A percentile compares a stretch with the other conserved stretches of the same genome.
phyloP scores from a whole-genome alignment of 2,113 vertebrate genomes.

The Talpa occidentalis region DNA sequence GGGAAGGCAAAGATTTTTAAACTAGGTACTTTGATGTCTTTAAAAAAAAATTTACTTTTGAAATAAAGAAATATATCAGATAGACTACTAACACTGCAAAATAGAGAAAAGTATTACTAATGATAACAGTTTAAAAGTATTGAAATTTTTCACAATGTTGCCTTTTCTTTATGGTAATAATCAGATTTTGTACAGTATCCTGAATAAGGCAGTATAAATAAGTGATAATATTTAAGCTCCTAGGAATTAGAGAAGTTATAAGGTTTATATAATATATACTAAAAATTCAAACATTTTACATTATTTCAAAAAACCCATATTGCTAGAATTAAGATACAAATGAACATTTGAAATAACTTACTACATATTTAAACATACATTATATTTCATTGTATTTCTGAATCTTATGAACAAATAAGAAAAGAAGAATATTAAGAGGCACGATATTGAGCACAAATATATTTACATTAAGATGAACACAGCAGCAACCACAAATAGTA shows the following conservation, averaged over 20 bases:
- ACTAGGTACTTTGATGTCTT: background rate
- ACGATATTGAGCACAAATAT: background rate
- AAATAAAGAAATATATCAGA: background rate
- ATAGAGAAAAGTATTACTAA: background rate
- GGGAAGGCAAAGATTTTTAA: background rate
- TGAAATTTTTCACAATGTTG: background rate
- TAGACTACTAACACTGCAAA: background rate
- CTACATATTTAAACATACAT: conserved; percentile 3
- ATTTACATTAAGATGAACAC: background rate
- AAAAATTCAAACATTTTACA: background rate
- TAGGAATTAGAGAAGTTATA: background rate
- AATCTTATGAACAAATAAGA: background rate
- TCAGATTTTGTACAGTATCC: background rate
- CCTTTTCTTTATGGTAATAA: background rate
- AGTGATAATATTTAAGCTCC: background rate
- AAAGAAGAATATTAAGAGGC: background rate
- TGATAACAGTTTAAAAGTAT: background rate
- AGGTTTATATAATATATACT: background rate
- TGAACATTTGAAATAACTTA: background rate
- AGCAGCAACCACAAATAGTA: background rate
- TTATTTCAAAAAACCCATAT: background rate
- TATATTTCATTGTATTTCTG: background rate
- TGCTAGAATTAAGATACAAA: background rate
- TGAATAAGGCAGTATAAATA: background rate
- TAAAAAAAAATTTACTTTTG: background rate